Base-by-base conservation (phyloP, 2,888 invertebrate species). In the Drosophila mimetica region DNA sequence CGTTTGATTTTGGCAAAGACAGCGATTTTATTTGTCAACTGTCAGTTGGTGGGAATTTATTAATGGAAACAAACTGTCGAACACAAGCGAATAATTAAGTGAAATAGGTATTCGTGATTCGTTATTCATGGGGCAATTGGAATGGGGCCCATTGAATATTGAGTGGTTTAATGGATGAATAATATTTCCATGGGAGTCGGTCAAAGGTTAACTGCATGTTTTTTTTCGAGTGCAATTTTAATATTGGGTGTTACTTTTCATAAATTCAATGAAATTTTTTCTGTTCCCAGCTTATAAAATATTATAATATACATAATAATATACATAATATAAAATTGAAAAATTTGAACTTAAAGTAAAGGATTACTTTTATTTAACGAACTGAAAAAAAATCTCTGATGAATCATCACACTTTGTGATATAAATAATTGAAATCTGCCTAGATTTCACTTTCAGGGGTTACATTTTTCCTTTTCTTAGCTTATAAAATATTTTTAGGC, bases 41-140 rank as follows among this genome's bases (percentile, higher is more conserved):
- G 69, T 70, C 69, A 70, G 70, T 61, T 61, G 64, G 22, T 69
- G 59, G 51, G 51, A 60, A 70, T 70, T 70, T 70, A 70, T 70
- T 52, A 70, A 70, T 70, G 70, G 69, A 70, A 70, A 70, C 69
- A 70, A 60, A 67, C 69, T 46, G 67, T 53, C 42, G 67, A 67
- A 46, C 50, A 50, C 58, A 67, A 47, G 34, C 51, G 52, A 63
- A 66, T 66, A 66, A 66, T 66, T 55, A 65, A 48, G 55, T 34
- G 47, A 47, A 47, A 52, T 63, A 36, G 50, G 36, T 46, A 46
- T 65, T 39, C n/a, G 25, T 44, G 22, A 42, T 30, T 46, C 20
- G 36, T 14, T 57, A 61, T 47, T 61, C 42, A 48, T 47, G 25
- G 34, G 25, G 34, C 18, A 25, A 34, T 55, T 51, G 41, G n/a